Evolutionary conservation across 2,888 invertebrate genomes (phyloP), one percentile per base, ranked within the genome.

Genomic region (Macrosoma leucophasiata): DNA sequence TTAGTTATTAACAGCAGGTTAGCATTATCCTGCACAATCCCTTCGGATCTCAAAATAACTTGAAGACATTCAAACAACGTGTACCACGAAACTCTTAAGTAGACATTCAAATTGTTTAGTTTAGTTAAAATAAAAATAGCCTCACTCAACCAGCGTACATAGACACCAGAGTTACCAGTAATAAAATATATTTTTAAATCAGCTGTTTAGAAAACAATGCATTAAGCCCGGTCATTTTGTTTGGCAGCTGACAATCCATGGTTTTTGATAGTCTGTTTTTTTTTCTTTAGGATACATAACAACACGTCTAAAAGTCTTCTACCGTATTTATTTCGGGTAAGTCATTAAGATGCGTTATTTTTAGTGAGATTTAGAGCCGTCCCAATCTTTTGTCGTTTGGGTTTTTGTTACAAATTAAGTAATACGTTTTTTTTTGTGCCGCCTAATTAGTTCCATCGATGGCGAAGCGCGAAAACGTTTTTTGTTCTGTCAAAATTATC

Each of bases 151-250:
- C 48, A 44, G 42, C 43, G 43, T 30, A n/a, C n/a, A n/a, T n/a
- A 34, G 40, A 42, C 48, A 52, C 52, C 53, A 50, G 49, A 46
- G n/a, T n/a, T 32, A 31, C 26, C 26, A 31, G 33, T 43, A 36
- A 37, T 26, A 14, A 52, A 50, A 52, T 45, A 34, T 46, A 55
- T 49, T 61, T 56, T 53, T 52, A 54, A 51, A 48, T 41, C 45
- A 47, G 55, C 60, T 75, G 75, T 79, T 77, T 75, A 54, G 55
- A 65, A 67, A 72, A 78, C 77, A 77, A 72, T 70, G 73, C 75
- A 74, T 76, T 75, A 70, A 62, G 43, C 35, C 24, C 43, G 39
- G 45, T 59, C 58, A 49, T 50, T 52, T 28, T 41, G 43, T 68
- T 62, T 60, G 59, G 62, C 56, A 58, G 56, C 40, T 47, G 39